Percentiles rank a stretch among this genome's conserved stretches.
Evolutionary conservation across 2,113 vertebrate genomes (phyloP).

Genomic region (Daboia siamensis): DNA sequence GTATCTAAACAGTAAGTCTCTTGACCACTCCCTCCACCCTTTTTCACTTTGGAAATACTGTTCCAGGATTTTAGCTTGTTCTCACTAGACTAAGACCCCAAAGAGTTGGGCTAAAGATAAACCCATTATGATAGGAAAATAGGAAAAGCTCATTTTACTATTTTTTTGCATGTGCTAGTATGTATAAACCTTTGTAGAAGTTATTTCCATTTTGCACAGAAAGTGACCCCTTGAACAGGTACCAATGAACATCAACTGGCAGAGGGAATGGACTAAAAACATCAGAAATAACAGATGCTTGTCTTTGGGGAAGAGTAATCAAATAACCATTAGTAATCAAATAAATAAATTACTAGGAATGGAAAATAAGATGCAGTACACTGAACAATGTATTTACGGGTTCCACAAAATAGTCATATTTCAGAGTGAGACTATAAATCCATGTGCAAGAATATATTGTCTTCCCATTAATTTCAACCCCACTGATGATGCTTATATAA

Average conservation of each 20-base stretch:
- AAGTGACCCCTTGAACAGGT: background rate
- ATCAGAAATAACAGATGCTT: background rate
- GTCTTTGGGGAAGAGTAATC: background rate
- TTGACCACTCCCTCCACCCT: background rate
- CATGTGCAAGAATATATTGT: background rate
- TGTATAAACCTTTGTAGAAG: background rate
- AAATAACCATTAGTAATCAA: background rate
- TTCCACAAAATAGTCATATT: rapidly evolving
- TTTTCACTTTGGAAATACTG: background rate
- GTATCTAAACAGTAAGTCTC: background rate
- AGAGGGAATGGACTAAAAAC: background rate
- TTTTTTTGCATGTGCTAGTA: background rate
- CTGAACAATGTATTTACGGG: conserved; percentile 5
- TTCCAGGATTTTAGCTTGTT: background rate
- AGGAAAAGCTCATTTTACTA: background rate
- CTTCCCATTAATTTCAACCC: conserved; percentile 20
- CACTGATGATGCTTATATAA: conserved; percentile 13
- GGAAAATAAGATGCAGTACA: background rate
- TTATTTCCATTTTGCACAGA: background rate
- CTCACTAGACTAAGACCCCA: background rate
- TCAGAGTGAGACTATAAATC: conserved; percentile 3
- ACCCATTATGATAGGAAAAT: background rate
- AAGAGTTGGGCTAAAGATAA: background rate
- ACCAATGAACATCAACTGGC: background rate
- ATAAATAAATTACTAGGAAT: conserved; percentile 9